These are phyloP conservation scores for Arctopsyche grandis DNA, from an alignment of 1,140 invertebrate genomes.

Conservation along the genomic window DNA sequence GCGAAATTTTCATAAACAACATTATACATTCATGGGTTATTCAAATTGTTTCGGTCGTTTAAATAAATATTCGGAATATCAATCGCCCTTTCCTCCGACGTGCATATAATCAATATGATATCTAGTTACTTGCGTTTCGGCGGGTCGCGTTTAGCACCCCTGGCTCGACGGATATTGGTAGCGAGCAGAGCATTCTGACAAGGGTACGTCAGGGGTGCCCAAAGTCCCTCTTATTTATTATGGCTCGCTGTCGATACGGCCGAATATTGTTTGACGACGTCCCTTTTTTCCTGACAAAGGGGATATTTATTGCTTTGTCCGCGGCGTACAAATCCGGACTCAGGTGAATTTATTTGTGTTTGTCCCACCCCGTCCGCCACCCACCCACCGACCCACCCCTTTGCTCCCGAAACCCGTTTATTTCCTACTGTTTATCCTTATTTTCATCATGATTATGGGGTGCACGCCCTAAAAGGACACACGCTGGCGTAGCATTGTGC, in stretches of 20 bases:
- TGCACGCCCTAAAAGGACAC: no score
- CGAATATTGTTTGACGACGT: conserved; percentile 25
- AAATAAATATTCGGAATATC: conserved; percentile 32
- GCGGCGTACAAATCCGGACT: not conserved
- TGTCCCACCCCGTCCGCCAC: not conserved
- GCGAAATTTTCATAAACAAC: not conserved
- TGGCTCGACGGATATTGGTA: conserved; percentile 30
- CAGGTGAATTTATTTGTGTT: conserved; percentile 20
- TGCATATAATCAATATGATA: not conserved
- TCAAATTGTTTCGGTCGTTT: conserved; percentile 4
- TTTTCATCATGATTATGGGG: conserved; percentile 1
- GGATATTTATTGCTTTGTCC: conserved; percentile 28
- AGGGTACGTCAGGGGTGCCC: conserved; percentile 33
- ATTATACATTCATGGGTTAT: conserved; percentile 7
- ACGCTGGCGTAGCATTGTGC: no score
- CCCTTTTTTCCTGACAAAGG: not conserved
- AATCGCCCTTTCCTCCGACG: not conserved
- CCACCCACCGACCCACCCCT: not conserved
- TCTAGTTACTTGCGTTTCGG: not conserved
- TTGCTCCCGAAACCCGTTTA: not conserved
- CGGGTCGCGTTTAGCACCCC: not conserved
- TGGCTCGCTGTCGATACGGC: conserved; percentile 10
- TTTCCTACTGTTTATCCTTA: conserved; percentile 10
- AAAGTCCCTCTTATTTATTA: conserved; percentile 33
- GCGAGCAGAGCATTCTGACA: not conserved